Percentiles rank a stretch among this genome's conserved stretches.
phyloP scores from a whole-genome alignment of 1,140 invertebrate genomes.

The Eueides isabella region DNA sequence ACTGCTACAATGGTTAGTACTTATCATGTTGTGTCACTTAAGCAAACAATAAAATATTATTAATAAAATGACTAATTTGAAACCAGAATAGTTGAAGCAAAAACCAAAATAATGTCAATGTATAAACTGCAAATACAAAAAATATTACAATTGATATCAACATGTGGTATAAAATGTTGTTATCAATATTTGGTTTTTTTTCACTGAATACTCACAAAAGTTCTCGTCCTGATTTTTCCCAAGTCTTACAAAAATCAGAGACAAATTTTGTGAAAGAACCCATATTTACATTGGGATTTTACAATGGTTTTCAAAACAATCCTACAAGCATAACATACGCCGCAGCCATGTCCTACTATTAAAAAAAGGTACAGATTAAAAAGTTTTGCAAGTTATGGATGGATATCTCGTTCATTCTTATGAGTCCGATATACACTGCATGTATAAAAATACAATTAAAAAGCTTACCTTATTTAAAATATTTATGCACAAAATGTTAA shows the following conservation, averaged over 20 bases:
- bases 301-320: conserved; percentile 48
- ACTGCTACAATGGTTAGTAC: background rate
- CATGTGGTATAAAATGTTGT: conserved; percentile 53
- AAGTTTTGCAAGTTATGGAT: background rate
- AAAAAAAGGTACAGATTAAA: conserved; percentile 14
- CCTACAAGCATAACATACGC: conserved; percentile 52
- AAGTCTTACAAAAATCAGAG: conserved; percentile 76
- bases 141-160: conserved; percentile 40
- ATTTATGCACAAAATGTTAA: no score
- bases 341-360: conserved; percentile 50
- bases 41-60: background rate
- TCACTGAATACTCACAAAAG: conserved; percentile 67
- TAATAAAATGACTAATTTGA: background rate
- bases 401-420: background rate
- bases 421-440: background rate
- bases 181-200: conserved; percentile 6
- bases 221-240: conserved; percentile 78
- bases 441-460: no score
- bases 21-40: background rate
- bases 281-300: conserved; percentile 53
- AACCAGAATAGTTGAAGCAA: background rate
- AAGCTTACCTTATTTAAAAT: no score
- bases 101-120: background rate
- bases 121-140: background rate
- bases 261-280: conserved; percentile 69